These are phyloP conservation scores for Latrodectus hesperus DNA, from an alignment of 2,888 invertebrate species.

Conservation along the genomic window DNA sequence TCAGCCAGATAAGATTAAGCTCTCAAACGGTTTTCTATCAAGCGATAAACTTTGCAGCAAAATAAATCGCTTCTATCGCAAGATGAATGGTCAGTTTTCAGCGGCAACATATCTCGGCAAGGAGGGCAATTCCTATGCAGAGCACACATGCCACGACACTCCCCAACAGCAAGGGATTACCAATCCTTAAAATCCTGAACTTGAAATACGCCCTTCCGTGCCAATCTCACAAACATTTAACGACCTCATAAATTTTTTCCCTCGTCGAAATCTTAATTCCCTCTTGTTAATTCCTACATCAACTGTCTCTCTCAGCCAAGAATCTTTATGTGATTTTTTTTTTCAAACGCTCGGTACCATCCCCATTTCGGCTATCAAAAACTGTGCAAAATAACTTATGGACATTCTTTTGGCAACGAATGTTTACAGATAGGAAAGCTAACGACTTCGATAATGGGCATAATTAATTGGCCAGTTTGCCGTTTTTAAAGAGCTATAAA, in stretches of 20 bases:
- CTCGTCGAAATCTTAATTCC: slow-evolving; percentile 59
- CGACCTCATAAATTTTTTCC: slow-evolving; percentile 60
- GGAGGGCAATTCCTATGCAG: background rate
- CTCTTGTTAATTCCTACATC: slow-evolving; percentile 53
- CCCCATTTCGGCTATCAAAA: slow-evolving; percentile 27
- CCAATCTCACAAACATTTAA: slow-evolving; percentile 51
- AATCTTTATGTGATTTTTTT: slow-evolving; percentile 28
- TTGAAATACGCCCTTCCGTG: slow-evolving; percentile 38
- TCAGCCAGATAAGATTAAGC: background rate
- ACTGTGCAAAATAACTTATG: slow-evolving; percentile 52
- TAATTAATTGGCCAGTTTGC: slow-evolving; percentile 68
- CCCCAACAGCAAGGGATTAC: background rate
- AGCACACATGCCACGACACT: background rate
- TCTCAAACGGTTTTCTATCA: background rate
- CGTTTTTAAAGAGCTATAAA: slow-evolving; percentile 66
- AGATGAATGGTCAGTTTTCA: background rate
- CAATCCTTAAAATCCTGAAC: slow-evolving; percentile 37
- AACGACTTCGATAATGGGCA: slow-evolving; percentile 67
- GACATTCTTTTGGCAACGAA: slow-evolving; percentile 40
- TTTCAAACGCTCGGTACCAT: background rate
- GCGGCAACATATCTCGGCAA: background rate
- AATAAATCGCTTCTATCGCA: background rate
- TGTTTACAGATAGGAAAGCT: slow-evolving; percentile 61
- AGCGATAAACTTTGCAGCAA: background rate
- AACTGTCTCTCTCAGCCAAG: slow-evolving; percentile 18